Conservation (phyloP, 2,797 vertebrate species). For the Squalus acanthias region DNA sequence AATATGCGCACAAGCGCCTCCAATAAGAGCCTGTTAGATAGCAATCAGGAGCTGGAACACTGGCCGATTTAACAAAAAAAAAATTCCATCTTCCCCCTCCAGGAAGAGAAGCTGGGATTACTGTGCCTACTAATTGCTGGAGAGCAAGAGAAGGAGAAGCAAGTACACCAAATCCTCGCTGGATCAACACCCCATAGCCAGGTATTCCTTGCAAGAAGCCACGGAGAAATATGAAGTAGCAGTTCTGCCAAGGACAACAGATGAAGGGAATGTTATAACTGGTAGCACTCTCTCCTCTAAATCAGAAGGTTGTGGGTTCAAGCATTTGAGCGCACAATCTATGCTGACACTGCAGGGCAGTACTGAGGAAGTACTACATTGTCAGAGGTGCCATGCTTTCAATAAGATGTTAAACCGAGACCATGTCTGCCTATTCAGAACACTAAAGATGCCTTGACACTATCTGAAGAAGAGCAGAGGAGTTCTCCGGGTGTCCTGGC, state of each 20-base stretch:
- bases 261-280: not conserved
- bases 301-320: not conserved
- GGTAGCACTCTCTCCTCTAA: not conserved
- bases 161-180: not conserved
- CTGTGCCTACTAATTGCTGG: not conserved
- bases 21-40: not conserved
- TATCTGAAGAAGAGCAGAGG: no score
- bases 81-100: not conserved
- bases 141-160: not conserved
- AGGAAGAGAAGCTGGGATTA: not conserved
- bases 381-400: not conserved
- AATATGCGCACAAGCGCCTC: not conserved
- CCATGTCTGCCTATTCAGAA: not conserved
- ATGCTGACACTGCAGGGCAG: not conserved
- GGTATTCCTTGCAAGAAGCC: not conserved
- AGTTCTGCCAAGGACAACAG: not conserved
- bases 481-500: no score
- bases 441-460: not conserved
- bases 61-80: not conserved
- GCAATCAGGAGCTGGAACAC: not conserved
- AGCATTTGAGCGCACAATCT: not conserved
- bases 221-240: not conserved
- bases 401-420: not conserved
- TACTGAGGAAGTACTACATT: not conserved
- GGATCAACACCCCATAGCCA: not conserved